phyloP scores from a whole-genome alignment of 2,797 vertebrate species.

The Enteromius viviparus region DNA sequence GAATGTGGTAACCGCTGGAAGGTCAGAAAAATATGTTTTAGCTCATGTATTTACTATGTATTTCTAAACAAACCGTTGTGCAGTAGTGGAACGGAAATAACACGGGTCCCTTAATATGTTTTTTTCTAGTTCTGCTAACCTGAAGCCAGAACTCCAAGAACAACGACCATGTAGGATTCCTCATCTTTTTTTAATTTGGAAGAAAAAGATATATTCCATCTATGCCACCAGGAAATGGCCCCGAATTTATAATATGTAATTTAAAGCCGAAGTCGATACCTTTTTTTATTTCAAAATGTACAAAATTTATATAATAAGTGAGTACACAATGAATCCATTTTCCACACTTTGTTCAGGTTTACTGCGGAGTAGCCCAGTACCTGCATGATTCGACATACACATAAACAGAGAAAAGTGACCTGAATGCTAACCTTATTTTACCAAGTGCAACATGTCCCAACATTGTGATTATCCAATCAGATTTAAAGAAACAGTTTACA shows the following conservation, averaged over 20 bases:
- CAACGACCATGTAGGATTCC: conserved; percentile 32
- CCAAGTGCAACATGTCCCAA: too few species aligned
- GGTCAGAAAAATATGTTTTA: conserved; percentile 73
- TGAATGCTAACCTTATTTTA: too few species aligned
- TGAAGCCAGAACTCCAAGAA: conserved; percentile 36
- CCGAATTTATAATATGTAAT: conserved; percentile 36
- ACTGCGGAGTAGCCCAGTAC: too few species aligned
- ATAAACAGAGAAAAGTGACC: too few species aligned
- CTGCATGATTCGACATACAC: too few species aligned
- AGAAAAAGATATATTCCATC: conserved; percentile 19
- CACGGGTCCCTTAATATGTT: not conserved
- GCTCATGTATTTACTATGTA: not conserved
- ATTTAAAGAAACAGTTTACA: too few species aligned
- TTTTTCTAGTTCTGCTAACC: conserved; percentile 82
- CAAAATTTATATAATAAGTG: too few species aligned
- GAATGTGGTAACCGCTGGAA: conserved; percentile 99
- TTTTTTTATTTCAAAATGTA: too few species aligned
- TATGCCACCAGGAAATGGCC: conserved; percentile 12
- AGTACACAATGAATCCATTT: too few species aligned
- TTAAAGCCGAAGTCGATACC: not conserved
- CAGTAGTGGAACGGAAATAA: not conserved
- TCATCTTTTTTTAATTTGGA: conserved; percentile 13
- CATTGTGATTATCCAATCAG: too few species aligned
- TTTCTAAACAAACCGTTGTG: not conserved
- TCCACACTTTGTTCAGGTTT: too few species aligned